Percentiles rank a stretch among this genome's conserved stretches.
Evolutionary conservation across 2,888 invertebrate species (phyloP).

Genomic region (Rotaria magnacalcarata): DNA sequence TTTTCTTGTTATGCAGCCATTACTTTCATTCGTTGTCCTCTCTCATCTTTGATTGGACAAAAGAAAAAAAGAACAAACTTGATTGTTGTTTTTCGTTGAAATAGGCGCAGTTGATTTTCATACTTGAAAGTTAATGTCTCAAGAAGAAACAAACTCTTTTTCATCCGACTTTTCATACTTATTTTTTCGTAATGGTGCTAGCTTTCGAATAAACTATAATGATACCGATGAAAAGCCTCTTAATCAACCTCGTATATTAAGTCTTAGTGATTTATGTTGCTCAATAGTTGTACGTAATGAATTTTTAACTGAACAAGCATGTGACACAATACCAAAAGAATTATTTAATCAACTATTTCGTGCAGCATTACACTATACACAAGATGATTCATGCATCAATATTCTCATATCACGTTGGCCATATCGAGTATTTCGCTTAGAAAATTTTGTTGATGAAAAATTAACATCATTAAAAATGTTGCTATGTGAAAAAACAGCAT

Average conservation of each 20-base stretch:
- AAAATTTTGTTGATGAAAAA: conserved; percentile 31
- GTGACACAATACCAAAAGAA: conserved; percentile 40
- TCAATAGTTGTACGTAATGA: conserved; percentile 36
- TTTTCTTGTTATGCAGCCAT: not conserved
- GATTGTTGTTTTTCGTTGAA: not conserved
- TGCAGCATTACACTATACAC: conserved; percentile 34
- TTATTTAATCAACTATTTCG: conserved; percentile 38
- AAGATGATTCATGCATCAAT: conserved; percentile 18
- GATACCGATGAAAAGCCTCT: not conserved
- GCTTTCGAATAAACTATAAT: conserved; percentile 41
- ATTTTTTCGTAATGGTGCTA: conserved; percentile 46
- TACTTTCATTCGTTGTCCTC: not conserved
- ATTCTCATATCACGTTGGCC: conserved; percentile 5
- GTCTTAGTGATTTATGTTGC: conserved; percentile 33
- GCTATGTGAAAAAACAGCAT: not conserved
- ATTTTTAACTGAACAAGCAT: conserved; percentile 28
- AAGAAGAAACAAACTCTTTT: not conserved
- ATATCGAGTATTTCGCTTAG: conserved; percentile 14
- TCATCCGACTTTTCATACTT: conserved; percentile 44
- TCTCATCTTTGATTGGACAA: not conserved
- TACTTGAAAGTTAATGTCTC: not conserved
- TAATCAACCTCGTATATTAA: not conserved
- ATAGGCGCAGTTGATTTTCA: not conserved
- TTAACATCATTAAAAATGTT: conserved; percentile 26
- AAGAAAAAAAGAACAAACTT: not conserved